Evolutionary conservation across 2,888 invertebrate genomes (phyloP).

Genomic region (Keiferia lycopersicella): DNA sequence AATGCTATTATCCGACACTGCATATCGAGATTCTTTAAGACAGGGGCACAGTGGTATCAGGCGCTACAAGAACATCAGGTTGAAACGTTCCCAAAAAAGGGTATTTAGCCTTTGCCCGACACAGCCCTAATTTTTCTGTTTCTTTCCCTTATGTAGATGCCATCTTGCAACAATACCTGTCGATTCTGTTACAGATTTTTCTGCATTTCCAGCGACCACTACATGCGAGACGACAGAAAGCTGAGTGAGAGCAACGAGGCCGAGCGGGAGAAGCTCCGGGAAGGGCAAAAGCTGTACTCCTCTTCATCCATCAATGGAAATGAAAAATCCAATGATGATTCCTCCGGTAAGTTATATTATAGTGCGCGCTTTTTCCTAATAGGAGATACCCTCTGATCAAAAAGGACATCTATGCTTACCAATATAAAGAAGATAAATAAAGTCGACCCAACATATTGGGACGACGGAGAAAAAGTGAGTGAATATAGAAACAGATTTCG

Average conservation of each 20-base stretch:
- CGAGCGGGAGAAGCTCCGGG: conserved; percentile 73
- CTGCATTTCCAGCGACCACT: conserved; percentile 70
- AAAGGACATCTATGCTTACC: too few species aligned
- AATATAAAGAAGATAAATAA: too few species aligned
- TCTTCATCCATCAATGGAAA: conserved; percentile 79
- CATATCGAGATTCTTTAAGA: too few species aligned
- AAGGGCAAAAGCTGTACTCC: conserved; percentile 76
- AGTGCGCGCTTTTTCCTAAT: neutral
- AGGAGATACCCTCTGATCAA: too few species aligned
- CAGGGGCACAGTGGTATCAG: too few species aligned
- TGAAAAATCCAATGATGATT: conserved; percentile 77
- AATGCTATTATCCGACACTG: too few species aligned
- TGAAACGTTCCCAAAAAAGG: too few species aligned
- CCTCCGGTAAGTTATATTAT: conserved; percentile 60
- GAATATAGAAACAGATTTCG: too few species aligned
- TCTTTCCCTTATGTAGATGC: neutral
- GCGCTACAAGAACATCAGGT: neutral
- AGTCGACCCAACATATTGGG: too few species aligned
- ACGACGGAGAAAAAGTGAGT: too few species aligned
- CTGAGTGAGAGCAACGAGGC: conserved; percentile 77
- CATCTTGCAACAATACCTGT: conserved; percentile 7
- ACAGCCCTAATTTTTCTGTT: neutral
- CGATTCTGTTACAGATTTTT: conserved; percentile 58
- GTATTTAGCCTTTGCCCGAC: neutral
- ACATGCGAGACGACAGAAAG: conserved; percentile 73